phyloP scores from a whole-genome alignment of 2,113 vertebrate genomes.

The Siphamia tubifer region DNA sequence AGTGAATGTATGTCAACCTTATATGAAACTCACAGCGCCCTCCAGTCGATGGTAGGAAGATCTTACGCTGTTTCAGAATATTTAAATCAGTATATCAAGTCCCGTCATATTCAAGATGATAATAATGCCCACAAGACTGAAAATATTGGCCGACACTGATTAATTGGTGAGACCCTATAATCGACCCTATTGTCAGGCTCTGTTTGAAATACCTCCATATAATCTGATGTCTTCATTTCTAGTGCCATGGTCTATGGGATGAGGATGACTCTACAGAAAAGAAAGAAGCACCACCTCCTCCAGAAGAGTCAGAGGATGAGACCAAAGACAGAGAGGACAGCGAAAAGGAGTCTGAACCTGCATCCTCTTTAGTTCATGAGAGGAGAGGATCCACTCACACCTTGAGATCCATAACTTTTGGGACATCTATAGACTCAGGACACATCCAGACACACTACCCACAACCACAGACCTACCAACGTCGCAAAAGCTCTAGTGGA shows the following conservation, averaged over 20 bases:
- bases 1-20: too few species aligned
- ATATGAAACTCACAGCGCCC: too few species aligned
- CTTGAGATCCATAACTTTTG: constrained; percentile 88
- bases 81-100: too few species aligned
- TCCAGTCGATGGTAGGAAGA: too few species aligned
- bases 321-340: constrained; percentile 36
- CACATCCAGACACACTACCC: constrained; percentile 86
- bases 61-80: too few species aligned
- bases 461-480: constrained; percentile 82
- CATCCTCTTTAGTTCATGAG: constrained; percentile 64
- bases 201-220: neutral
- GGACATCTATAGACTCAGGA: constrained; percentile 85
- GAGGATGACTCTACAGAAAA: constrained; percentile 84
- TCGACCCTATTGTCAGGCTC: too few species aligned
- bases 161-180: too few species aligned
- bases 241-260: constrained; percentile 98
- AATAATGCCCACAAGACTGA: too few species aligned
- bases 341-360: constrained; percentile 40
- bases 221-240: neutral
- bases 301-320: constrained; percentile 86
- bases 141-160: too few species aligned
- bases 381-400: constrained; percentile 84
- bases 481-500: constrained; percentile 87
- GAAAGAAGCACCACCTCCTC: constrained; percentile 31
- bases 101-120: too few species aligned